Conservation (phyloP, 2,888 invertebrate species). For the Meiosimyza platycephala region DNA sequence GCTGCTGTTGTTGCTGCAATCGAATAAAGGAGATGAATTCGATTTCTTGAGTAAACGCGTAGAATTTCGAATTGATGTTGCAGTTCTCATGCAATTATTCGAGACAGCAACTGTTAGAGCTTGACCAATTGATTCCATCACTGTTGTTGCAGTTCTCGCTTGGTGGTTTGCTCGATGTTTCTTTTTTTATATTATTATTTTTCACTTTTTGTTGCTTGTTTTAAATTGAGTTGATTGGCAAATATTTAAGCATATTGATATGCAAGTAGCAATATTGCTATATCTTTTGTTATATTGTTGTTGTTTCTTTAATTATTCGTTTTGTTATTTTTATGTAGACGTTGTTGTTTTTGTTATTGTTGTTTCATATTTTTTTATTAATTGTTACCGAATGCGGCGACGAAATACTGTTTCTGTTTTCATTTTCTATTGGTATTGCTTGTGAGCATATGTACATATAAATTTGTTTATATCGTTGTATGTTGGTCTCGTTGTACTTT, state of each 20-base stretch:
- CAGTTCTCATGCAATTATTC: constrained; percentile 36
- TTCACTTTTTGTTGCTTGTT: constrained; percentile 51
- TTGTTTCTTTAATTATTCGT: neutral
- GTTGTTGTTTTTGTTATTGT: constrained; percentile 38
- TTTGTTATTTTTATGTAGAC: constrained; percentile 13
- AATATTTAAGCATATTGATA: constrained; percentile 49
- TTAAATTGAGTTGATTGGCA: constrained; percentile 61
- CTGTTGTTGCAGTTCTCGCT: constrained; percentile 38
- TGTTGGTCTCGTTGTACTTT: neutral
- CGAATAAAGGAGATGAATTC: constrained; percentile 53
- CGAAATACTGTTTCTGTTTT: too few relatives aligned
- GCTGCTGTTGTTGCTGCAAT: constrained; percentile 27
- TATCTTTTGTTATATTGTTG: too few relatives aligned
- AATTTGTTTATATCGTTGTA: neutral
- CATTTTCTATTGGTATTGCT: neutral
- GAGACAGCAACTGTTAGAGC: neutral
- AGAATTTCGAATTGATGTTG: neutral
- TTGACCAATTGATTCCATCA: constrained; percentile 3
- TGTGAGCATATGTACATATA: neutral
- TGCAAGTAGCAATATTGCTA: constrained; percentile 40
- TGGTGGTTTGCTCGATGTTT: constrained; percentile 26
- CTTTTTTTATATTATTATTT: constrained; percentile 32
- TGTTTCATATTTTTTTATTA: constrained; percentile 21
- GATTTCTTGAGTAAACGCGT: constrained; percentile 49
- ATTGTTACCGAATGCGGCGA: neutral